Evolutionary conservation across 2,113 vertebrate species (phyloP).

Genomic region (Colistium nudipinnis): DNA sequence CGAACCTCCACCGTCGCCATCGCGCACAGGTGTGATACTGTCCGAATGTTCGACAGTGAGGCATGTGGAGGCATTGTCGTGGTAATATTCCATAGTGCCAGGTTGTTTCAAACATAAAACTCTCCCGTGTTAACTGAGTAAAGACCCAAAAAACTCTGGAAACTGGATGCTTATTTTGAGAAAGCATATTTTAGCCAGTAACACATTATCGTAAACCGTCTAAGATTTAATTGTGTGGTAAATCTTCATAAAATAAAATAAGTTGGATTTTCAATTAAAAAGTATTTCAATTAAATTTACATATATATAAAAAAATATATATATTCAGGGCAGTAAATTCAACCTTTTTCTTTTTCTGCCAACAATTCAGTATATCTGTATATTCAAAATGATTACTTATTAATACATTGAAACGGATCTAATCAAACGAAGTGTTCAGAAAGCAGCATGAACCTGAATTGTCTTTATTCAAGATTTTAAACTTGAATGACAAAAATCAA

Average conservation of each 20-base stretch:
- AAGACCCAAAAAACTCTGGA: too few species aligned
- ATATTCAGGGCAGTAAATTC: neutral
- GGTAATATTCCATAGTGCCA: neutral
- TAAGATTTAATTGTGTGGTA: neutral
- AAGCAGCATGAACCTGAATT: neutral
- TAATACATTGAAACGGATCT: too few species aligned
- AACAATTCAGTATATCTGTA: too few species aligned
- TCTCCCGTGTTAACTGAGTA: neutral
- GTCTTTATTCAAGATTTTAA: neutral
- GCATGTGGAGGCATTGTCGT: conserved; percentile 11
- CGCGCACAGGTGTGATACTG: conserved; percentile 41
- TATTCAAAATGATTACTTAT: too few species aligned
- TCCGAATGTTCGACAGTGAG: neutral
- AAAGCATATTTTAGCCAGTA: neutral
- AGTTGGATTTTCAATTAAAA: neutral
- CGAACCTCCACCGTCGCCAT: conserved; percentile 5
- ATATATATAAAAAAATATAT: neutral
- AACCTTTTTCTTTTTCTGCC: too few species aligned
- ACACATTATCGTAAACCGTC: neutral
- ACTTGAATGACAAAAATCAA: neutral
- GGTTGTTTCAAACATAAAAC: neutral
- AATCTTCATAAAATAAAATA: neutral
- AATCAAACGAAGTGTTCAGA: too few species aligned
- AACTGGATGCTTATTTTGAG: neutral
- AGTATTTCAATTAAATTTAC: neutral